Percentiles rank a stretch among this genome's conserved stretches.
These are phyloP conservation scores for Orthochromis indermauri DNA, from an alignment of 2,113 vertebrate species.

Conservation along the genomic window DNA sequence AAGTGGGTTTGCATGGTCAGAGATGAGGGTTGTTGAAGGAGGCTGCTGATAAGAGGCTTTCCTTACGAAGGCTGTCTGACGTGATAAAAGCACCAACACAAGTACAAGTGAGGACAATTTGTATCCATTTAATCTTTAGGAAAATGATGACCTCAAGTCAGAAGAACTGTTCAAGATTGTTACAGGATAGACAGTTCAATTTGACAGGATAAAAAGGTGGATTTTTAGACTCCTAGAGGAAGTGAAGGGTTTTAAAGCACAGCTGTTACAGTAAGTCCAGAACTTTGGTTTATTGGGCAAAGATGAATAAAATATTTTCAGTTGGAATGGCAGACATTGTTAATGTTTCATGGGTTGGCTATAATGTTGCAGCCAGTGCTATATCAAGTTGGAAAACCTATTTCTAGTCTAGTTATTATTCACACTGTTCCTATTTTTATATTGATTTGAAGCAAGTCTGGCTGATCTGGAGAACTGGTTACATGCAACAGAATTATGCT, in stretches of 20 bases:
- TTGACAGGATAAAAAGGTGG: neutral
- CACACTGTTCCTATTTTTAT: conserved; percentile 1
- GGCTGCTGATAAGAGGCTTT: neutral
- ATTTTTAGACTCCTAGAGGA: neutral
- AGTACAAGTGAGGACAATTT: neutral
- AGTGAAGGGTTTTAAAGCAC: neutral
- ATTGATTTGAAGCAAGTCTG: neutral
- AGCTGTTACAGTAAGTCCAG: neutral
- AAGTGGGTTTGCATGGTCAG: neutral
- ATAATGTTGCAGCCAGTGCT: neutral
- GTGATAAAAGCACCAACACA: neutral
- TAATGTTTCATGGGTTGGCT: neutral
- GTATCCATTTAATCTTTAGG: neutral
- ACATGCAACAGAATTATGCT: neutral
- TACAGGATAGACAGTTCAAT: neutral
- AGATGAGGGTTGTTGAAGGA: neutral
- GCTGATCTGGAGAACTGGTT: neutral
- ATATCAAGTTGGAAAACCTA: neutral
- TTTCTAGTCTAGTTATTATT: neutral
- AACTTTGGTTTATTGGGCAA: neutral
- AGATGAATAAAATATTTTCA: neutral
- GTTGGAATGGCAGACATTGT: neutral
- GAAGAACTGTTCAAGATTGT: neutral
- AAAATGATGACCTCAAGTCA: neutral
- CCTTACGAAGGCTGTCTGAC: neutral